phyloP scores from a whole-genome alignment of 2,888 invertebrate genomes.

The Drosophila nigricruria region DNA sequence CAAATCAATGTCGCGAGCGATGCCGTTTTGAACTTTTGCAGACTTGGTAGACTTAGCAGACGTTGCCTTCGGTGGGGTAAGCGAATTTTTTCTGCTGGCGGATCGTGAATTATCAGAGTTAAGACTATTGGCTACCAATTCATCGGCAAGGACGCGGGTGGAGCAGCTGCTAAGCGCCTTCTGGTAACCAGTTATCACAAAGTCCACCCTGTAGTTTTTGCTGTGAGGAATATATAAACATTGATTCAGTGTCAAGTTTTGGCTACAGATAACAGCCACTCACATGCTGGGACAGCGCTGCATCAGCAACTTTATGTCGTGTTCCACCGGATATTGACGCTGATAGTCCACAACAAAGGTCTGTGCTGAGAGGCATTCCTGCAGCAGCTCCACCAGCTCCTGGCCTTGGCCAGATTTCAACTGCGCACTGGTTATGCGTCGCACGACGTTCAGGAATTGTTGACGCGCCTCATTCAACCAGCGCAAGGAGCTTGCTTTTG shows the following conservation, averaged over 20 bases:
- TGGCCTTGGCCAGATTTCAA: conserved; percentile 80
- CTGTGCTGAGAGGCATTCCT: conserved; percentile 86
- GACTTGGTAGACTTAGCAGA: too few relatives aligned
- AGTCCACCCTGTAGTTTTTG: conserved; percentile 64
- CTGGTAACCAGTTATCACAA: conserved; percentile 62
- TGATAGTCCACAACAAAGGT: conserved; percentile 90
- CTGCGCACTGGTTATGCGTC: conserved; percentile 83
- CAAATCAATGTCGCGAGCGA: conserved; percentile 82
- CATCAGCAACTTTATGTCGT: conserved; percentile 88
- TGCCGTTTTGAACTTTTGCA: conserved; percentile 22
- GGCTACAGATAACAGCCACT: conserved; percentile 83
- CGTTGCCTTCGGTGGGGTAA: too few relatives aligned
- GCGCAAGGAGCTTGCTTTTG: conserved; percentile 73
- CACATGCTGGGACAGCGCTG: conserved; percentile 89
- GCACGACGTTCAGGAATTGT: conserved; percentile 86
- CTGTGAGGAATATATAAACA: conserved; percentile 24
- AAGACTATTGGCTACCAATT: conserved; percentile 7
- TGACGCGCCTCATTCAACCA: conserved; percentile 84
- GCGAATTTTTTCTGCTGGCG: too few relatives aligned
- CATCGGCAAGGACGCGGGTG: conserved; percentile 55
- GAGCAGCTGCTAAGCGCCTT: conserved; percentile 56
- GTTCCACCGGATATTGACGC: conserved; percentile 88
- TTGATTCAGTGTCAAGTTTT: not conserved
- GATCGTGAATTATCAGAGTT: conserved; percentile 49
- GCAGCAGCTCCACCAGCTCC: conserved; percentile 84